Percentiles rank a stretch among this genome's conserved stretches.
phyloP scores from a whole-genome alignment of 2,797 vertebrate genomes.

The Crocodylus rhombifer region DNA sequence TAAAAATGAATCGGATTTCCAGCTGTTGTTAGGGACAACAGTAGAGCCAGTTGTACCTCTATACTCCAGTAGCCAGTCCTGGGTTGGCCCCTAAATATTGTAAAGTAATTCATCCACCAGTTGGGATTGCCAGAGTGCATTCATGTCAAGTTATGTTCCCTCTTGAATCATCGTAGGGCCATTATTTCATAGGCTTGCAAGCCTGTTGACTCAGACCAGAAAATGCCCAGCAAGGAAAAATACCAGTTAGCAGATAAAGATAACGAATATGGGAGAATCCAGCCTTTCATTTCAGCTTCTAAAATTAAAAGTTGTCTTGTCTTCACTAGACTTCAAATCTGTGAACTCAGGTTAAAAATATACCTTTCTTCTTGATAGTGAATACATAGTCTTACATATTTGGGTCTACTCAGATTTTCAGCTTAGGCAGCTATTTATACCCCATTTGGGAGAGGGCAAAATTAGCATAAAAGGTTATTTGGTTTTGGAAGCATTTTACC shows the following conservation, averaged over 20 bases:
- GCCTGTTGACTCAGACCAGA: neutral
- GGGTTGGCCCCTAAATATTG: neutral
- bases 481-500: neutral
- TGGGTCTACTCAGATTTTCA: neutral
- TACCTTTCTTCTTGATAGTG: neutral
- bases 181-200: neutral
- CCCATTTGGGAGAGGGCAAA: neutral
- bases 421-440: neutral
- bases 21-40: constrained; percentile 30
- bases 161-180: neutral
- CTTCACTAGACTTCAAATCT: neutral
- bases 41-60: neutral
- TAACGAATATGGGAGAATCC: neutral
- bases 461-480: neutral
- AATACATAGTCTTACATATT: neutral
- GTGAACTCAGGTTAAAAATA: neutral
- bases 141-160: neutral
- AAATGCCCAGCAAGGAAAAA: neutral
- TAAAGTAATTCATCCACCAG: neutral
- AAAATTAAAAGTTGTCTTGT: neutral
- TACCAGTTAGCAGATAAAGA: neutral
- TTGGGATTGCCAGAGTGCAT: neutral
- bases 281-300: neutral
- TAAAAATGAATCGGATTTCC: neutral
- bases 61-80: constrained; percentile 7